phyloP scores from a whole-genome alignment of 2,113 vertebrate species.

The Tautogolabrus adspersus region DNA sequence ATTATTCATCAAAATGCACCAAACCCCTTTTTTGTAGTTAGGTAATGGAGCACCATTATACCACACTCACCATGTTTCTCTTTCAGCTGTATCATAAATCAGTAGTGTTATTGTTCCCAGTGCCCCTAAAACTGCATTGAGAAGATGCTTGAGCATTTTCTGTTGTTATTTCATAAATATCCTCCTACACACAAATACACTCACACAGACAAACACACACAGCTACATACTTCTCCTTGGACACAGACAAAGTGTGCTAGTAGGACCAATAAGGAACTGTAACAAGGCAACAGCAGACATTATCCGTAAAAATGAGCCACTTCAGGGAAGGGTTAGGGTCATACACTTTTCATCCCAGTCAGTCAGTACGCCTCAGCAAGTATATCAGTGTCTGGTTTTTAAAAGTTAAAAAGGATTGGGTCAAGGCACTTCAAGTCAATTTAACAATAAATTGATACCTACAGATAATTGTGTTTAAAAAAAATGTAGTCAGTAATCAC shows the following conservation, averaged over 20 bases:
- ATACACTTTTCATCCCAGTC: constrained; percentile 5
- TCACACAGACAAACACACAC: constrained; percentile 15
- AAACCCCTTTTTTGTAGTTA: background rate
- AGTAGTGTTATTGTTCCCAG: background rate
- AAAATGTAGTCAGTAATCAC: too few species aligned
- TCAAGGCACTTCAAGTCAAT: background rate
- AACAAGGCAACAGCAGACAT: constrained; percentile 15
- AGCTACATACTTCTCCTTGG: background rate
- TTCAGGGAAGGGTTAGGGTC: background rate
- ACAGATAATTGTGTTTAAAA: too few species aligned
- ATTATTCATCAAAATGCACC: background rate
- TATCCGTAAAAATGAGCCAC: constrained; percentile 4
- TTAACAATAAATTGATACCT: too few species aligned
- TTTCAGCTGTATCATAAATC: background rate
- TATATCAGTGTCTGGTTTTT: background rate
- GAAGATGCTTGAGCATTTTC: background rate
- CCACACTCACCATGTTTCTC: background rate
- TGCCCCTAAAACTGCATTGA: constrained; percentile 16
- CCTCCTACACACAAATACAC: background rate
- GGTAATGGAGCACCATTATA: background rate
- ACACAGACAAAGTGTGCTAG: constrained; percentile 1
- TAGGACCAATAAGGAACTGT: constrained; percentile 9
- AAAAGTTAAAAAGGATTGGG: background rate
- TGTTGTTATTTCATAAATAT: constrained; percentile 19
- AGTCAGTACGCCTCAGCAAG: constrained; percentile 7